Percentiles rank a stretch among this genome's conserved stretches.
Evolutionary conservation across 2,797 vertebrate genomes (phyloP).

Genomic region (Gobio occitaniae): DNA sequence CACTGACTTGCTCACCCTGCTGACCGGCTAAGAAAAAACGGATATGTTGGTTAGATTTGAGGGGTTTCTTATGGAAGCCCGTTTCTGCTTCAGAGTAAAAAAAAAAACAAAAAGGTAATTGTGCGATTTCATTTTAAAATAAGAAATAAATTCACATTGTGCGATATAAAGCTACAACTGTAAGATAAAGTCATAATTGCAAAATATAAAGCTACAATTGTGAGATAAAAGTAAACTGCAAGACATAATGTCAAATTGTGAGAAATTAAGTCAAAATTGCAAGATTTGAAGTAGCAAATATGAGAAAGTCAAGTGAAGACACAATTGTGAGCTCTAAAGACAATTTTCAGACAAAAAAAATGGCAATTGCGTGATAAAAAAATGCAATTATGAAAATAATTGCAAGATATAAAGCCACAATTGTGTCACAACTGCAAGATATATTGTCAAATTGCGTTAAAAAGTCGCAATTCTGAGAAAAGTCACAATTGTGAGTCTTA

Average conservation of each 20-base stretch:
- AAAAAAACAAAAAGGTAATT: background rate
- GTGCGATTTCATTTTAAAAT: background rate
- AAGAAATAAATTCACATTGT: background rate
- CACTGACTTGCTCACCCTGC: slow-evolving; percentile 62
- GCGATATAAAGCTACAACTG: background rate
- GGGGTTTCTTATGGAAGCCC: slow-evolving; percentile 22
- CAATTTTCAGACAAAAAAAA: background rate
- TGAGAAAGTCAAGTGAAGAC: background rate
- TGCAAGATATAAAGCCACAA: no score
- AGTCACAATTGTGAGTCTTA: background rate
- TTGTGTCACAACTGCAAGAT: background rate
- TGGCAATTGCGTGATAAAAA: no score
- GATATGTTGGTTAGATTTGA: slow-evolving; percentile 46
- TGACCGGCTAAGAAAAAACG: slow-evolving; percentile 55
- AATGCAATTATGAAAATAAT: no score
- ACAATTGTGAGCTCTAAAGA: background rate
- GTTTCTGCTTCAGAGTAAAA: background rate
- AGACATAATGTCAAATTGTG: background rate
- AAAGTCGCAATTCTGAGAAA: no score
- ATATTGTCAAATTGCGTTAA: background rate
- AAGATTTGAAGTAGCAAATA: background rate
- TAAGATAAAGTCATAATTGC: background rate
- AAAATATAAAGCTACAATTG: background rate
- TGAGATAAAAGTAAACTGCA: background rate
- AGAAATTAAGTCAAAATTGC: background rate